Base-by-base conservation (phyloP, 2,113 vertebrate genomes). In the Sterna hirundo region DNA sequence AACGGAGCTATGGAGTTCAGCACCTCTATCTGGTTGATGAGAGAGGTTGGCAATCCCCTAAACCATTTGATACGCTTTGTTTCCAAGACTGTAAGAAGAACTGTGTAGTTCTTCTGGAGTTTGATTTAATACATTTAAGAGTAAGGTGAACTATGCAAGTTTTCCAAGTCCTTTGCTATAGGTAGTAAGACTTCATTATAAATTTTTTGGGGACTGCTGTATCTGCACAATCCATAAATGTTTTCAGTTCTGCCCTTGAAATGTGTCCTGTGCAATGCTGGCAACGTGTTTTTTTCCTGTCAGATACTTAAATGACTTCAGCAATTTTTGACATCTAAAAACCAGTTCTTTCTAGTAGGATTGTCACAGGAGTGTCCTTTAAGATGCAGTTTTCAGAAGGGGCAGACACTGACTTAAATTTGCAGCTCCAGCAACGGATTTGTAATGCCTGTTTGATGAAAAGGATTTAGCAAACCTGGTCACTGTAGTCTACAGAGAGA, bases 221-320 rank as follows among this genome's bases (percentile, higher is more conserved):
- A 25, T 88, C 74, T 94, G 60, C 15, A 58, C 38, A 95, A 55
- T 71, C 61, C 52, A 30, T 72, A 82, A 90, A 52, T 71, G 14
- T 70, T 87, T 93, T 76, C 25, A 52, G 13, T 83, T 93, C 82
- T 91, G 92, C 34, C 71, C 71, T 94, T 90, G 82, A 86, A 97
- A 88, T 65, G 21, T 72, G 30, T 87, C 51, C 47, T 70, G 40
- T 69, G 21, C 10, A 20, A 6, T 32, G 30, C 68, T 92, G 64
- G 36, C 22, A 90, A 42, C 4, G 5, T 77, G 26, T 0, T 78
- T 84, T 92, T 94, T 88, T 72, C 14, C 69, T 86, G 61, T 91
- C 83, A 84, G 52, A n/a, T 71, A 51, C 69, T 82, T 89, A 47
- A 70, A 83, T 83, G 80, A 75, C 81, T 94, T 86, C n/a, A 81